A percentile compares a stretch with the other conserved stretches of the same genome.
phyloP scores from a whole-genome alignment of 1,140 invertebrate genomes.

The Halesus radiatus region DNA sequence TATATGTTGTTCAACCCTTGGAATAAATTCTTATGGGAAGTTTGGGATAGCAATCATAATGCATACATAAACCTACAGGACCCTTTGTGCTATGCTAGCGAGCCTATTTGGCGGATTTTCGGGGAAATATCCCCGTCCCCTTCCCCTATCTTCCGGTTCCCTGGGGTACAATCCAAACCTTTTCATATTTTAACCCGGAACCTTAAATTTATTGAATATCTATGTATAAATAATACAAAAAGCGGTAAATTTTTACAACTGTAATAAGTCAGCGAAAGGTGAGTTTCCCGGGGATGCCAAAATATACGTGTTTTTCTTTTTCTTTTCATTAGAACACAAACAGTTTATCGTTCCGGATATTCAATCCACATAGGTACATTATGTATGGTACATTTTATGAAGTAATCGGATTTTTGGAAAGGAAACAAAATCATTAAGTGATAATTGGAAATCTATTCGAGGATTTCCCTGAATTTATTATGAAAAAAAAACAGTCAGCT shows the following conservation, averaged over 20 bases:
- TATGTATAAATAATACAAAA: conserved; percentile 38
- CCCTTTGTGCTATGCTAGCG: conserved; percentile 11
- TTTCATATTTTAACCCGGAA: conserved; percentile 35
- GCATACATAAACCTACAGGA: conserved; percentile 26
- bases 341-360: no score
- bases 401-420: no score
- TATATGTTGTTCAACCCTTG: conserved; percentile 2
- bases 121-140: neutral
- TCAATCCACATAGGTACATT: no score
- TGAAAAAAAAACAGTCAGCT: no score
- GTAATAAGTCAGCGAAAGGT: conserved; percentile 1
- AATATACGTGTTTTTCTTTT: no score
- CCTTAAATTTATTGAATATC: conserved; percentile 37
- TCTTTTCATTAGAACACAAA: no score
- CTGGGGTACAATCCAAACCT: conserved; percentile 27
- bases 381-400: no score
- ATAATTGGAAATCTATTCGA: no score
- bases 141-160: neutral
- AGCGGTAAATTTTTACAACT: conserved; percentile 32
- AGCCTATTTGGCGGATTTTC: conserved; percentile 23
- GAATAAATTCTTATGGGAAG: conserved; percentile 26
- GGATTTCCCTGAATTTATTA: no score
- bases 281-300: no score
- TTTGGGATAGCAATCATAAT: conserved; percentile 32
- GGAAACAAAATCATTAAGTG: no score